These are phyloP conservation scores for Deilephila elpenor DNA, from an alignment of 2,888 invertebrate species.

Conservation along the genomic window DNA sequence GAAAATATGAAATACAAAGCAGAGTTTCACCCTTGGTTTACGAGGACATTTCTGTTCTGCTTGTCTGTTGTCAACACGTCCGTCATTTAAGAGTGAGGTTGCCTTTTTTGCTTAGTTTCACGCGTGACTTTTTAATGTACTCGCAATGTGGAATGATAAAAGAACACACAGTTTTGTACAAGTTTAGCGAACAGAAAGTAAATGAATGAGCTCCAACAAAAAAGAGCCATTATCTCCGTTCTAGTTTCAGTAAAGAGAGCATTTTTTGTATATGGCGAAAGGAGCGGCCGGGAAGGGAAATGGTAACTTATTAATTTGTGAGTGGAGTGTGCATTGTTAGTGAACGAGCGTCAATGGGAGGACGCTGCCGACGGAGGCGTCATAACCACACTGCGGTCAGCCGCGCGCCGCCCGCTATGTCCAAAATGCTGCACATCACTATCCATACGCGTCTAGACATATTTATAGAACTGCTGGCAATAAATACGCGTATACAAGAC, in stretches of 20 bases:
- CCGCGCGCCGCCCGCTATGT: constrained; percentile 33
- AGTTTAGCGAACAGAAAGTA: constrained; percentile 19
- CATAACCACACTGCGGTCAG: constrained; percentile 48
- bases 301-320: constrained; percentile 34
- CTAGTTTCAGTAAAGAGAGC: constrained; percentile 16
- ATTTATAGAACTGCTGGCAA: constrained; percentile 27
- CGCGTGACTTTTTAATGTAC: constrained; percentile 18
- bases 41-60: constrained; percentile 7
- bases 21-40: not conserved
- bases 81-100: constrained; percentile 18
- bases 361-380: constrained; percentile 30
- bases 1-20: constrained; percentile 14
- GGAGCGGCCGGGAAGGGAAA: constrained; percentile 20
- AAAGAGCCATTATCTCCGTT: constrained; percentile 16
- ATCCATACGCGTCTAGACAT: not conserved
- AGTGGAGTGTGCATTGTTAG: constrained; percentile 33
- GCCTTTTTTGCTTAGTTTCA: constrained; percentile 17
- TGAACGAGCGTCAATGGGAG: constrained; percentile 35
- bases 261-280: constrained; percentile 23
- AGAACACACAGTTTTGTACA: constrained; percentile 18
- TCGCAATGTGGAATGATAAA: constrained; percentile 6
- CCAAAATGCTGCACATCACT: constrained; percentile 34
- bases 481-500: not conserved
- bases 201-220: constrained; percentile 27
- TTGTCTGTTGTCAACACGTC: constrained; percentile 27